A percentile compares a stretch with the other conserved stretches of the same genome.
Conservation (phyloP, 2,797 vertebrate genomes). For the Gymnoscopelus microlampas region DNA sequence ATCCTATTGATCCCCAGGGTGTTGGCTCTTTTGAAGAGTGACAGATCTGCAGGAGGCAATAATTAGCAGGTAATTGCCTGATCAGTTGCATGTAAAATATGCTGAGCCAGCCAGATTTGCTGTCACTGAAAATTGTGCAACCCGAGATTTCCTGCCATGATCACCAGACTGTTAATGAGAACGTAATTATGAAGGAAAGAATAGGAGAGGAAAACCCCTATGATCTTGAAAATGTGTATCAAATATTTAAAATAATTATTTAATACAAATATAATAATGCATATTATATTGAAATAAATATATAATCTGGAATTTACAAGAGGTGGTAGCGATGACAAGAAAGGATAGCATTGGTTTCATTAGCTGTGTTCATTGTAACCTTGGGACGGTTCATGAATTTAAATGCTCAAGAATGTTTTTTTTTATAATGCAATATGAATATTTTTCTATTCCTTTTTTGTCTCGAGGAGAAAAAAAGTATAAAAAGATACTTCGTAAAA, state of each 20-base stretch:
- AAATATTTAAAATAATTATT: no score
- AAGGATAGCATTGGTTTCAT: conserved; percentile 23
- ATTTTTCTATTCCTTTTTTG: conserved; percentile 3
- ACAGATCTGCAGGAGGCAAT: conserved; percentile 66
- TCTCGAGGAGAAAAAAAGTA: no score
- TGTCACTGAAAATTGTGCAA: conserved; percentile 10
- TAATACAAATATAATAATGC: no score
- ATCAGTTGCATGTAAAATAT: conserved; percentile 63
- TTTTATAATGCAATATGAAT: neutral
- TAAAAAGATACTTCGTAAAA: no score
- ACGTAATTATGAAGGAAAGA: no score
- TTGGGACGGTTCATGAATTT: conserved; percentile 20
- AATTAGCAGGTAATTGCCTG: conserved; percentile 70
- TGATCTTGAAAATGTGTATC: no score
- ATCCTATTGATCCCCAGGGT: conserved; percentile 6
- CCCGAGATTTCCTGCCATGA: conserved; percentile 43
- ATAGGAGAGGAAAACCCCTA: no score
- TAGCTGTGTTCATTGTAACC: conserved; percentile 29
- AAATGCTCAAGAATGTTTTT: conserved; percentile 4
- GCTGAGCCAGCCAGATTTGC: conserved; percentile 55
- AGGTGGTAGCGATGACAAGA: conserved; percentile 3
- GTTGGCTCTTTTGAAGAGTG: conserved; percentile 27
- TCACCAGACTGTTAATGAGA: neutral
- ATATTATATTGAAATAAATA: no score
- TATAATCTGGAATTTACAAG: neutral